Conservation (phyloP, 2,113 vertebrate species). For the Tragelaphus imberbis region DNA sequence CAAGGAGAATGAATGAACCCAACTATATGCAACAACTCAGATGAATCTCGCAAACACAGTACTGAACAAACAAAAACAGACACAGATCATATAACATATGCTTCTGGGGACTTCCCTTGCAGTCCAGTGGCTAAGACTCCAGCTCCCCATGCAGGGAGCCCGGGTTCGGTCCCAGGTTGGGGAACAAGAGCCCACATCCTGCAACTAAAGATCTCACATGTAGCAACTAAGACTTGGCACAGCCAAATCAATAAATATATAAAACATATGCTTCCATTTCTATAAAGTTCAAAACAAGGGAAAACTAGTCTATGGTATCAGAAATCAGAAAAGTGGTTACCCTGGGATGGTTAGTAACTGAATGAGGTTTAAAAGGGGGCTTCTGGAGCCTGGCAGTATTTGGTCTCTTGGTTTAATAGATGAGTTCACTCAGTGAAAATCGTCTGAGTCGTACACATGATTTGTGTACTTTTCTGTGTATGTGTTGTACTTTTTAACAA, state of each 20-base stretch:
- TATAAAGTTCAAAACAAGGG: neutral
- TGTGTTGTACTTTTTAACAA: neutral
- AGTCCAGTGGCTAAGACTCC: neutral
- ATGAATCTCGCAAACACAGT: neutral
- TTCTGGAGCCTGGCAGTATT: neutral
- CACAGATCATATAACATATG: neutral
- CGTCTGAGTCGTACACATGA: neutral
- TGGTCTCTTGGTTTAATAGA: neutral
- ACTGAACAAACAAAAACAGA: neutral
- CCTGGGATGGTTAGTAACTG: neutral
- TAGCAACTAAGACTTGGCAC: neutral
- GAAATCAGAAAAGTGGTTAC: neutral
- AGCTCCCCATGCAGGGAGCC: neutral
- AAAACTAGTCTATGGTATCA: neutral
- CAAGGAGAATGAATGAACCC: neutral
- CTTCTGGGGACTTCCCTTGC: neutral
- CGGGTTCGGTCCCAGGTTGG: rapidly evolving
- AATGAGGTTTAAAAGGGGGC: neutral
- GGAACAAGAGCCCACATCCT: neutral
- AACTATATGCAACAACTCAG: neutral
- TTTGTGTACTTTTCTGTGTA: neutral
- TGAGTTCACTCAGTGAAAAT: slow-evolving; percentile 3
- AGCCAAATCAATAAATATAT: neutral
- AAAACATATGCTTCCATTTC: neutral
- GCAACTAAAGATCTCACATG: neutral